Conservation (phyloP, 1,140 invertebrate genomes). For the Papilio machaon region DNA sequence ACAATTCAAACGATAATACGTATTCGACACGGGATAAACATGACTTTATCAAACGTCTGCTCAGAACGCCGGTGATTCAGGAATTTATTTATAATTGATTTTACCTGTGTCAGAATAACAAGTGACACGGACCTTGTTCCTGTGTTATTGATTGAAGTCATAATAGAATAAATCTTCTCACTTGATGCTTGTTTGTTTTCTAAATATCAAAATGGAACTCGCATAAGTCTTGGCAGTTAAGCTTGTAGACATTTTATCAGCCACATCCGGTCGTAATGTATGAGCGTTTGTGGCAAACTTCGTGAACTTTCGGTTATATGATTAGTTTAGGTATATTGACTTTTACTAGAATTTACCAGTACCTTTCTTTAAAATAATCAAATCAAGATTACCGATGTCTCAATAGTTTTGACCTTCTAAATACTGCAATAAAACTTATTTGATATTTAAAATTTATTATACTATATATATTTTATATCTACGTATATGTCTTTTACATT, state of each 20-base stretch:
- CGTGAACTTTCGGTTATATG: background rate
- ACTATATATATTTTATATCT: no score
- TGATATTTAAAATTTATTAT: no score
- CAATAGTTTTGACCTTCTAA: no score
- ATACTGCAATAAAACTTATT: no score
- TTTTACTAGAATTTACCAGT: background rate
- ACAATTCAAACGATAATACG: conserved; percentile 52
- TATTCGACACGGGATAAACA: conserved; percentile 46
- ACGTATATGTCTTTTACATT: background rate
- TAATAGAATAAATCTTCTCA: conserved; percentile 13
- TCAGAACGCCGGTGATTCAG: conserved; percentile 45
- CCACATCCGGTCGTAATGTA: conserved; percentile 12
- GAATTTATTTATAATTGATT: conserved; percentile 60
- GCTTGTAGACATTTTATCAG: conserved; percentile 22
- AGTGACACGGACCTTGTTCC: conserved; percentile 46
- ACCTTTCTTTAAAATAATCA: no score
- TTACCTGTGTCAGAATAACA: conserved; percentile 58
- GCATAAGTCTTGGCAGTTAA: conserved; percentile 13
- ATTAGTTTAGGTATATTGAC: conserved; percentile 34
- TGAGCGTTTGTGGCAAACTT: conserved; percentile 17
- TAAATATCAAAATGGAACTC: conserved; percentile 17
- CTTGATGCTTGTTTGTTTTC: conserved; percentile 2
- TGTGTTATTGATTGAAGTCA: conserved; percentile 27
- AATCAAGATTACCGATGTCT: no score
- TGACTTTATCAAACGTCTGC: conserved; percentile 49